phyloP scores from a whole-genome alignment of 2,888 invertebrate genomes.

The Malacosoma neustria region DNA sequence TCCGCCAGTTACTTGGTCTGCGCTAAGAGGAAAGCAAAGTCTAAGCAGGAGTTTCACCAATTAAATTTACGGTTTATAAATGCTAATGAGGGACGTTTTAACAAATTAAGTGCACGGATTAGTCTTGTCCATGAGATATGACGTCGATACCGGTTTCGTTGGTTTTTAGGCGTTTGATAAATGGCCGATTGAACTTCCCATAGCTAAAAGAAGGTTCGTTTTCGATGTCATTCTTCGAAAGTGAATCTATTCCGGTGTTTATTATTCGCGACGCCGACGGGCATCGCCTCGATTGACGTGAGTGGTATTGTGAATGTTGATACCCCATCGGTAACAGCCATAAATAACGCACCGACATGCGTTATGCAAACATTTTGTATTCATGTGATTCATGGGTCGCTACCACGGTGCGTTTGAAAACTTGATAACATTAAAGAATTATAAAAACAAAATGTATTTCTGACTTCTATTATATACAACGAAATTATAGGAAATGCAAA shows the following conservation, averaged over 20 bases:
- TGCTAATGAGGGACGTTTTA: conserved; percentile 13
- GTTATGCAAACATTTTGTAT: conserved; percentile 24
- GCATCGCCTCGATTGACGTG: conserved; percentile 41
- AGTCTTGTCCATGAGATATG: background rate
- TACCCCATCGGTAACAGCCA: conserved; percentile 17
- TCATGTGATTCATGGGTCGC: conserved; percentile 10
- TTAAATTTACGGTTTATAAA: conserved; percentile 16
- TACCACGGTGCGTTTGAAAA: background rate
- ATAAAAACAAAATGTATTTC: too few relatives aligned
- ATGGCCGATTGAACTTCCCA: background rate
- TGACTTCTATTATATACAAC: too few relatives aligned
- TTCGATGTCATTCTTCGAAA: conserved; percentile 53
- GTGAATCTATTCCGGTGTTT: conserved; percentile 63
- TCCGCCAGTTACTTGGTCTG: conserved; percentile 21
- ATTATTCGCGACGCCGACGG: conserved; percentile 42
- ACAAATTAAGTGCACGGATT: background rate
- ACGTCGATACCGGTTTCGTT: background rate
- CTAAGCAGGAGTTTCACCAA: conserved; percentile 24
- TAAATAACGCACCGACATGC: conserved; percentile 14
- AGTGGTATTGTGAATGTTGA: conserved; percentile 34
- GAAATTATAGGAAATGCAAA: too few relatives aligned
- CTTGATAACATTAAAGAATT: background rate
- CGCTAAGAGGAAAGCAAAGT: conserved; percentile 22
- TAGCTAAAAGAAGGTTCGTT: conserved; percentile 15
- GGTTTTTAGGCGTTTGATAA: background rate